A percentile compares a stretch with the other conserved stretches of the same genome.
Evolutionary conservation across 2,797 vertebrate genomes (phyloP).

Genomic region (Ptychobarbus kaznakovi): DNA sequence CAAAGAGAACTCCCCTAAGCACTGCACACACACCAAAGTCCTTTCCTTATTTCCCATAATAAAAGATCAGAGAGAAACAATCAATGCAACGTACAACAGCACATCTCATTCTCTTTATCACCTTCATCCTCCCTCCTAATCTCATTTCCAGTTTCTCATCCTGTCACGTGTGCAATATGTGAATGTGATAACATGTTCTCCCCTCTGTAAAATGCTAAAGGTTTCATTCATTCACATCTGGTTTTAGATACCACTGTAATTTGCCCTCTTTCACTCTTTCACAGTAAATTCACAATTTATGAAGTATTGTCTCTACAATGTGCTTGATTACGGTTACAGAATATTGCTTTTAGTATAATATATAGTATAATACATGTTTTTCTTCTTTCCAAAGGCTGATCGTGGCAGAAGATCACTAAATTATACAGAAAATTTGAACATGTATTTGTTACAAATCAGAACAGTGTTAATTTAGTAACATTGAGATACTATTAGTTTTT

Average conservation of each 20-base stretch:
- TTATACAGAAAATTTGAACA: neutral
- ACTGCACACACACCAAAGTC: constrained; percentile 57
- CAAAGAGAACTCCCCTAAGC: constrained; percentile 63
- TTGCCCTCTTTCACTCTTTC: neutral
- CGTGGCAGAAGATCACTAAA: neutral
- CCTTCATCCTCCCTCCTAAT: constrained; percentile 64
- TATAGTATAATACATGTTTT: neutral
- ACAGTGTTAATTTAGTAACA: too few species aligned
- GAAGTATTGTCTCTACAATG: neutral
- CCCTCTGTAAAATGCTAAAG: constrained; percentile 50
- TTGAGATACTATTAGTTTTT: too few species aligned
- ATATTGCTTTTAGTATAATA: neutral
- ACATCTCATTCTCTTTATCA: constrained; percentile 46
- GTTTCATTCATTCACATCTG: neutral
- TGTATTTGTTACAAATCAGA: neutral
- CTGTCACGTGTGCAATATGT: constrained; percentile 55
- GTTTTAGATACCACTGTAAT: neutral
- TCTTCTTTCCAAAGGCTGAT: neutral
- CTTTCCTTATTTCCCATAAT: constrained; percentile 25
- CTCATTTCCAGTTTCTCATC: constrained; percentile 30
- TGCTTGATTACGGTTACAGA: neutral
- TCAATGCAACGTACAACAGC: constrained; percentile 25
- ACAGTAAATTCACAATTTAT: neutral
- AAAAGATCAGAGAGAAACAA: constrained; percentile 31
- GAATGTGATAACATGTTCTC: constrained; percentile 74